Base-by-base conservation (phyloP, 2,113 vertebrate genomes). In the Cervus canadensis region DNA sequence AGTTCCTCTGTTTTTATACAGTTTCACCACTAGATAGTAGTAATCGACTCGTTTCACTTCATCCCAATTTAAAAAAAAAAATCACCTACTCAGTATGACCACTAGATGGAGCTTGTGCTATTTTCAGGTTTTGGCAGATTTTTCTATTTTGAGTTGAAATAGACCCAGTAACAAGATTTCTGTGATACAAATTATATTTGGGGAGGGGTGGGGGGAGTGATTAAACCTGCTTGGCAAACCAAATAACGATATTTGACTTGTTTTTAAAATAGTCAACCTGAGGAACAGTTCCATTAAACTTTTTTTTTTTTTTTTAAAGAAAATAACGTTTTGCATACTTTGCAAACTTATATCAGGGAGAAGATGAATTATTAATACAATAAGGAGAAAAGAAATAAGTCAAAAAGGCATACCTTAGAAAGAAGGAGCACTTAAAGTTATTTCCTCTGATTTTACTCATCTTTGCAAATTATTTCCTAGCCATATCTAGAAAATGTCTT, bases 21-120 rank as follows among this genome's bases (percentile, higher is more conserved):
- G 14, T 11, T 59, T 95, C n/a, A 57, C 50, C 59, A 8, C 3
- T 17, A 36, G 5, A 56, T 1, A 5, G 26, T 45, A 56, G 43
- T 26, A 79, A 83, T 26, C 13, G 48, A 40, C 54, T 62, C 28
- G 2, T 76, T 92, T 89, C 74, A 2, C 26, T 62, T 54, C 40
- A 26, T n/a, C 1, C 6, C 25, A 43, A n/a, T 89, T 94, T 95
- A 6, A 91, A 90, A 71, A 90, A 71, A 52, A 56, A 23, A 40
- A 5, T 40, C 86, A 93, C 10, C 23, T 93, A 50, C 33, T 79
- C 88, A 87, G 6, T 86, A 25, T 96, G 57, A 91, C 94, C 98
- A 97, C 94, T 97, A 97, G 98, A 97, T 97, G 98, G 97, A 64
- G 96, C 33, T 50, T 97, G 91, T 93, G 95, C 45, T 95, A 62